Conservation (phyloP, 2,113 vertebrate genomes). For the Microcebus ravelobensis region DNA sequence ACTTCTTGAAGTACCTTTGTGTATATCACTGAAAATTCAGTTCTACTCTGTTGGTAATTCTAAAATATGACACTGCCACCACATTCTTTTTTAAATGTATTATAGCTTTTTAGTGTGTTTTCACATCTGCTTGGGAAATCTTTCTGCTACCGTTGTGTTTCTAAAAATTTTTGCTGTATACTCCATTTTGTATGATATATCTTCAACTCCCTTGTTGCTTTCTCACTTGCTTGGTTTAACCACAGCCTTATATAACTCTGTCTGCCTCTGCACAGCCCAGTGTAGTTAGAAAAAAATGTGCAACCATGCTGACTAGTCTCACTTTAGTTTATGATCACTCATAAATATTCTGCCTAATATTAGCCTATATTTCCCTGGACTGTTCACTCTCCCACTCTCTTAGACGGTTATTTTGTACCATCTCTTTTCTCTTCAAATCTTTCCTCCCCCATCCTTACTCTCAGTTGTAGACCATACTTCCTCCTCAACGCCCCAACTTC, state of each 20-base stretch:
- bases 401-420: not conserved
- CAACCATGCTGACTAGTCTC: not conserved
- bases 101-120: not conserved
- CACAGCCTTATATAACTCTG: not conserved
- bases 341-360: not conserved
- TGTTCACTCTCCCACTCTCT: not conserved
- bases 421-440: not conserved
- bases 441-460: not conserved
- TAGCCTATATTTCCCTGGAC: not conserved
- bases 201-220: not conserved
- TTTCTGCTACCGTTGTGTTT: not conserved
- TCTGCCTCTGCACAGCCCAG: not conserved
- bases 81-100: not conserved
- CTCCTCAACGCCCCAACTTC: not conserved
- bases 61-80: not conserved
- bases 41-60: not conserved
- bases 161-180: not conserved
- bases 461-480: not conserved
- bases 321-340: not conserved
- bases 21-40: not conserved
- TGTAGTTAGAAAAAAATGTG: not conserved
- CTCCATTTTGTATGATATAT: not conserved
- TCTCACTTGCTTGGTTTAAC: not conserved
- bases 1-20: not conserved
- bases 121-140: not conserved